These are phyloP conservation scores for Sebastes trivittatus DNA, from an alignment of 2,797 vertebrate species.

Conservation along the genomic window DNA sequence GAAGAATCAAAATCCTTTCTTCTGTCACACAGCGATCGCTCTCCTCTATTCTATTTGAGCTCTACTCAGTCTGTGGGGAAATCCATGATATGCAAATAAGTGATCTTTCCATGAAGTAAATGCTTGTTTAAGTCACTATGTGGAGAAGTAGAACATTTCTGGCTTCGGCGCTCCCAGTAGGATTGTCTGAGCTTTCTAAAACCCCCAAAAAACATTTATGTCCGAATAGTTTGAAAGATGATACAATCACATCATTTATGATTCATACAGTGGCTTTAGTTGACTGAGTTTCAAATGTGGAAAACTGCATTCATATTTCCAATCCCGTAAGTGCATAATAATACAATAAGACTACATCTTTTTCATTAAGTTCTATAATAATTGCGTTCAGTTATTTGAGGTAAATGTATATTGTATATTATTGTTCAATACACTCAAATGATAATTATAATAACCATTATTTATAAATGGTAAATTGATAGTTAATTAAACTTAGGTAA, in stretches of 20 bases:
- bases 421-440: neutral
- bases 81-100: conserved; percentile 16
- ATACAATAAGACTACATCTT: neutral
- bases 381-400: too few species aligned
- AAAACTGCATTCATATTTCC: neutral
- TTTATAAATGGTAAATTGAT: too few species aligned
- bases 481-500: too few species aligned
- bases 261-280: neutral
- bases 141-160: neutral
- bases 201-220: neutral
- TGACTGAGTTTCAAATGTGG: neutral
- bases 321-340: neutral
- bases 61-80: neutral
- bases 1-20: neutral
- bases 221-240: neutral
- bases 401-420: neutral
- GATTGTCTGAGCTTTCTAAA: neutral
- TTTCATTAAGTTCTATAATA: too few species aligned
- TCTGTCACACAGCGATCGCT: neutral
- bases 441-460: accelerated
- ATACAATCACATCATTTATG: neutral
- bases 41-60: neutral
- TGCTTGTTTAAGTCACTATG: conserved; percentile 4
- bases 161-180: neutral
- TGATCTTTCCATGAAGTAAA: neutral